Evolutionary conservation across 1,140 invertebrate genomes (phyloP), one percentile per base, ranked within the genome.

Genomic region (Spodoptera frugiperda): DNA sequence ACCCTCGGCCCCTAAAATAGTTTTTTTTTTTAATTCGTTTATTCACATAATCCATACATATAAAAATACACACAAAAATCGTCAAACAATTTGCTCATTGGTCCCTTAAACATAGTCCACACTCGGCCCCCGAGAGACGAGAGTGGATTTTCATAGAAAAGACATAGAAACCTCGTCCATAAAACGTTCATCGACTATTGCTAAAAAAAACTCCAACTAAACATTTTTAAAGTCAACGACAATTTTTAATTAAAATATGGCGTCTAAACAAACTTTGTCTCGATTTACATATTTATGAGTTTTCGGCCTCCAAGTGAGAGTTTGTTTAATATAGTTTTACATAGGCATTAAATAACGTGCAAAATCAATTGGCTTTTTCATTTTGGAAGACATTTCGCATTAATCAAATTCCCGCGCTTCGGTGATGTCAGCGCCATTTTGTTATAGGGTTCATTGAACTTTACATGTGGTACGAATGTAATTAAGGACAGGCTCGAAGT

Each of bases 181-280:
- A n/a, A n/a, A 59, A 6, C 11, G 4, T 33, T 59, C 25, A 33
- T 59, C n/a, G 5, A 9, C 25, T 33, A 59, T 30, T 25, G 25
- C 30, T 30, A 12, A 39, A 39, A 25, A 21, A 59, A 59, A 59
- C 55, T 59, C 39, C 14, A 33, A 59, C 30, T 39, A 59, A 59
- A 59, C 14, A 59, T 59, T 59, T 0, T 15, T 15, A 30, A n/a
- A 14, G 25, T 25, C 25, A n/a, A 59, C 55, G 55, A 33, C 55
- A 11, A 33, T 59, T 59, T 59, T 59, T 59, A 59, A 59, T 59
- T 59, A 30, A 39, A 59, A 59, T 39, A 59, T 59, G 55, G 21
- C 54, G 54, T 21, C 25, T 59, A 59, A 5, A 33, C 25, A 59
- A 59, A 33, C n/a, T 33, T 59, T 5, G 25, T 33, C 30, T 39